Evolutionary conservation across 2,113 vertebrate genomes (phyloP), one percentile per base, ranked within the genome.

Genomic region (Hydrolagus affinis): DNA sequence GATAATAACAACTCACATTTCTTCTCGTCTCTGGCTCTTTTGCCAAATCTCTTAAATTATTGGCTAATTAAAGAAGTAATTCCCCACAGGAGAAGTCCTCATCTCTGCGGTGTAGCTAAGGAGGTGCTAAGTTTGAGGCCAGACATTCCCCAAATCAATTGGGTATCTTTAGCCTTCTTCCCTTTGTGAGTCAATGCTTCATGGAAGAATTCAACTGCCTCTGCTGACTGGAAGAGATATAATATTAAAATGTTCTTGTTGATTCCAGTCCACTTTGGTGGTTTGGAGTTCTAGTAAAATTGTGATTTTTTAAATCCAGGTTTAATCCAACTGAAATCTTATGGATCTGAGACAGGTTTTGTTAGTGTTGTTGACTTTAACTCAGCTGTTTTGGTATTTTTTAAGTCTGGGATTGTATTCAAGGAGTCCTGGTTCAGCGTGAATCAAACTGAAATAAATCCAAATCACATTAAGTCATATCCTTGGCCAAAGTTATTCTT

Each of bases 201-300:
- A 44, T 44, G 44, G 44, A 44, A 44, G 2, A 44, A 1, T 44
- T 44, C 44, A 44, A 44, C 44, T 44, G 44, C 44, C 15, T 66
- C 23, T 21, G 1, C 30, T 68, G 25, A 68, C 10, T 30, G 23
- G 62, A 32, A 30, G 66, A 83, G 3, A 75, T 8, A 74, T 56
- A 74, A 74, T 19, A 44, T 44, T 74, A 19, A 75, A 44, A 75
- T 75, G 32, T 56, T 75, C 17, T 75, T 75, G 73, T 56, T n/a
- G 73, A 75, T 56, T 9, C 19, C 56, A 44, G 73, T 44, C 28
- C 6, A n/a, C 4, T 75, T 57, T 56, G 30, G 56, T 15, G 73
- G 73, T 75, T 75, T 32, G 19, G 2, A 11, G 32, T 75, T 30
- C 73, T 44, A 75, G 11, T 21, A 44, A 75, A 32, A 56, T 21